Conservation (phyloP, 2,113 vertebrate genomes). For the Chaetodon trifascialis region DNA sequence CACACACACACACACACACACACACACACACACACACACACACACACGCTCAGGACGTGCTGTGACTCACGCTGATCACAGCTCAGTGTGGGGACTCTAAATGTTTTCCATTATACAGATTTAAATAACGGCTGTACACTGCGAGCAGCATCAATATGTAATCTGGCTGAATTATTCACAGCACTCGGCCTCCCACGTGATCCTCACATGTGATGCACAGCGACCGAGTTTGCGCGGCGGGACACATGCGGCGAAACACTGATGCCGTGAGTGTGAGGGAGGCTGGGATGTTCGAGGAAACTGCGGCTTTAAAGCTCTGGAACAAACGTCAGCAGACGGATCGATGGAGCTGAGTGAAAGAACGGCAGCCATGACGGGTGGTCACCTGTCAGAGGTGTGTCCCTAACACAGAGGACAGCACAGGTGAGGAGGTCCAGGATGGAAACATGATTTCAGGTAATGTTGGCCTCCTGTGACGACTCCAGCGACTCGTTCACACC, state of each 20-base stretch:
- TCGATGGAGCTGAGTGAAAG: neutral
- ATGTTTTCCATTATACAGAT: neutral
- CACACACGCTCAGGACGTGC: too few relatives aligned
- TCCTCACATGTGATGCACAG: neutral
- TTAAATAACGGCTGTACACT: slow-evolving; percentile 11
- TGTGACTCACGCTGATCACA: neutral
- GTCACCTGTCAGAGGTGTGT: too few relatives aligned
- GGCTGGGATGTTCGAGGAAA: neutral
- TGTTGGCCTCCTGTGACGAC: too few relatives aligned
- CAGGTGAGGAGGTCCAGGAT: too few relatives aligned
- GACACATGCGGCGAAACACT: neutral
- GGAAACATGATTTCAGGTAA: too few relatives aligned
- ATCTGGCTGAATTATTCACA: slow-evolving; percentile 55
- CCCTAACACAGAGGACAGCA: too few relatives aligned
- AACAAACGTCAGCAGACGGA: neutral
- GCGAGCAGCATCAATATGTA: slow-evolving; percentile 32
- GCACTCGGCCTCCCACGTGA: neutral
- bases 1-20: neutral
- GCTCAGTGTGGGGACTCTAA: neutral
- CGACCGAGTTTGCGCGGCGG: neutral
- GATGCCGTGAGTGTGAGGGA: neutral
- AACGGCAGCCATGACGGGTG: too few relatives aligned
- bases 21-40: too few relatives aligned
- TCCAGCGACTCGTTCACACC: too few relatives aligned
- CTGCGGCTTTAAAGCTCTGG: neutral